Evolutionary conservation across 2,113 vertebrate species (phyloP).

Genomic region (Crypturellus undulatus): DNA sequence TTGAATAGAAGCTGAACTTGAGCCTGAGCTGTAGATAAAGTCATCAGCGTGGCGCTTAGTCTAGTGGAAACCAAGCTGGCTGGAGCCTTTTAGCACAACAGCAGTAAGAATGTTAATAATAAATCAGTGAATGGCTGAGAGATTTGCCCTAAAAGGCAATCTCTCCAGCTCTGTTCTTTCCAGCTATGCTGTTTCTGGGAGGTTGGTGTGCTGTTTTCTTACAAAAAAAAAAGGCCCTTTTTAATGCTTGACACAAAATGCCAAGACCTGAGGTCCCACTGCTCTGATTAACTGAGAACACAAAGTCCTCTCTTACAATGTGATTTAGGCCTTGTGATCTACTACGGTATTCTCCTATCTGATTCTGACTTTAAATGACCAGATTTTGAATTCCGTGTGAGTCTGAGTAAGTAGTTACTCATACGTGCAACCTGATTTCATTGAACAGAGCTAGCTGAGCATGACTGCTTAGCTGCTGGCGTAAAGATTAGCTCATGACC

Average conservation of each 20-base stretch:
- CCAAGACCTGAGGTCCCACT: conserved; percentile 34
- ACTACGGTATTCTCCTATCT: not conserved
- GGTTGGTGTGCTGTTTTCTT: conserved; percentile 30
- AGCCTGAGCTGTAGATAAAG: not conserved
- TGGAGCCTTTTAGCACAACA: not conserved
- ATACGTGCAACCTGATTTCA: conserved; percentile 44
- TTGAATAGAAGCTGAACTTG: not conserved
- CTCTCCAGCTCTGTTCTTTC: conserved; percentile 22
- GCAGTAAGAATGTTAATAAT: conserved; percentile 48
- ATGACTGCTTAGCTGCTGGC: conserved; percentile 12
- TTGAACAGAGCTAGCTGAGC: conserved; percentile 36
- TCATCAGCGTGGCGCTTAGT: not conserved
- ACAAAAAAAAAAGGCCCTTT: not conserved
- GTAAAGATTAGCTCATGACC: conserved; percentile 28
- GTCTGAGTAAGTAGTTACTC: conserved; percentile 47
- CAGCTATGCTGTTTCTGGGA: conserved; percentile 40
- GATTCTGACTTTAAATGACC: conserved; percentile 26
- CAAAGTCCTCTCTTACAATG: conserved; percentile 33
- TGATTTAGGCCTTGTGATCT: conserved; percentile 33
- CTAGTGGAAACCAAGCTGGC: not conserved
- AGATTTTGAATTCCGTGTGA: not conserved
- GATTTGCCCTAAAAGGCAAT: conserved; percentile 67
- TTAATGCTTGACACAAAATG: not conserved
- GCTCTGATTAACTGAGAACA: conserved; percentile 52
- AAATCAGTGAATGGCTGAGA: conserved; percentile 55